phyloP scores from a whole-genome alignment of 2,797 vertebrate species.

The Rhinophrynus dorsalis region DNA sequence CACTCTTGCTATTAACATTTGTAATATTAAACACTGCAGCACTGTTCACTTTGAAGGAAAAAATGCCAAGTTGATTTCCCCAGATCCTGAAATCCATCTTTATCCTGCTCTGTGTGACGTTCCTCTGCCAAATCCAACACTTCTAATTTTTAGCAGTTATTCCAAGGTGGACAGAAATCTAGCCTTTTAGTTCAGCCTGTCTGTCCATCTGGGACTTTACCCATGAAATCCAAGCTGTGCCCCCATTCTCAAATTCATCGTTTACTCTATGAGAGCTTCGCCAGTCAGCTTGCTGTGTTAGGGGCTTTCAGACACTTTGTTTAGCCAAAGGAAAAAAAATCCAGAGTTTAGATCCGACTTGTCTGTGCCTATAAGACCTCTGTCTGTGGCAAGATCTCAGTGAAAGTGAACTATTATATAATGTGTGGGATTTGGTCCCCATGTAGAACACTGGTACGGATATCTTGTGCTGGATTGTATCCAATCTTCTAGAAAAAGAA shows the following conservation, averaged over 20 bases:
- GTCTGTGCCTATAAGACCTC: no score
- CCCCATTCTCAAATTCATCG: background rate
- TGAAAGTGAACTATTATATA: no score
- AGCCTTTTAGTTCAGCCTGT: constrained; percentile 3
- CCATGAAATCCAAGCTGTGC: background rate
- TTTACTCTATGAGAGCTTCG: background rate
- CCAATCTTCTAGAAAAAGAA: no score
- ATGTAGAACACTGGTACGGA: no score
- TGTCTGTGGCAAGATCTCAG: no score
- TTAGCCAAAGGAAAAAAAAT: no score
- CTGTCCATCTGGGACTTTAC: background rate
- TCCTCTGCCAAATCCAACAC: constrained; percentile 24
- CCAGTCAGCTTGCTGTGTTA: no score
- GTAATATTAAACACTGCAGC: constrained; percentile 5
- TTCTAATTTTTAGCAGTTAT: constrained; percentile 35
- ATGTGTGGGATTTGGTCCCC: no score
- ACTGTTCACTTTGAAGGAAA: constrained; percentile 22
- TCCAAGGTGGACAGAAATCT: constrained; percentile 21
- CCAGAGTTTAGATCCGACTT: no score
- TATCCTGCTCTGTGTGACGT: constrained; percentile 8
- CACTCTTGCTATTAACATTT: constrained; percentile 7
- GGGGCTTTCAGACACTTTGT: no score
- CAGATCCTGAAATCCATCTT: constrained; percentile 35
- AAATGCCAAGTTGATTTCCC: constrained; percentile 1
- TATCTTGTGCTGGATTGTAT: no score